A percentile compares a stretch with the other conserved stretches of the same genome.
These are phyloP conservation scores for Abscondita cerata DNA, from an alignment of 2,888 invertebrate genomes.

Conservation along the genomic window DNA sequence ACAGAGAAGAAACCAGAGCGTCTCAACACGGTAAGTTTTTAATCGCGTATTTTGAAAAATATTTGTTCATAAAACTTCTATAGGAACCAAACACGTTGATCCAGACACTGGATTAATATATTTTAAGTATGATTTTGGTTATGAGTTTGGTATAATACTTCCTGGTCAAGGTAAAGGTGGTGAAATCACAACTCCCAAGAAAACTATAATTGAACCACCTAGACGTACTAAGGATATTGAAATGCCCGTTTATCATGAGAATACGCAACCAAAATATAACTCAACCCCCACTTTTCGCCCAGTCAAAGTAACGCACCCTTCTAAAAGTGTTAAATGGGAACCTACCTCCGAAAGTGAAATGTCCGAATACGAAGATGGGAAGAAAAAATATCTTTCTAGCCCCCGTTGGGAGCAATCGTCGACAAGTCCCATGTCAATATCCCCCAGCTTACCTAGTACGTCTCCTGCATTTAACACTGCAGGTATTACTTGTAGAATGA, in stretches of 20 bases:
- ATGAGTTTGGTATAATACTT: conserved; percentile 77
- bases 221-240: conserved; percentile 67
- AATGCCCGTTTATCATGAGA: conserved; percentile 73
- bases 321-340: conserved; percentile 66
- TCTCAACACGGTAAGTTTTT: conserved; percentile 71
- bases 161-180: conserved; percentile 69
- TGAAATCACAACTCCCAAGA: conserved; percentile 57
- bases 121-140: conserved; percentile 84
- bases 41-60: background rate
- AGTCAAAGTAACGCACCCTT: conserved; percentile 54
- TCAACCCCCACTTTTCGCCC: conserved; percentile 55
- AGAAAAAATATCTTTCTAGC: conserved; percentile 55
- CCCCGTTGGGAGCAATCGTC: conserved; percentile 60
- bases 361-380: conserved; percentile 63
- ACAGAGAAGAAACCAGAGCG: conserved; percentile 73
- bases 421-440: conserved; percentile 65
- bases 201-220: conserved; percentile 61
- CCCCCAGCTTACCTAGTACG: conserved; percentile 66
- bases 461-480: conserved; percentile 61
- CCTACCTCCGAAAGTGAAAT: conserved; percentile 69
- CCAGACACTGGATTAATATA: conserved; percentile 79
- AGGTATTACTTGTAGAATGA: conserved; percentile 35
- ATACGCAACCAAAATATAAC: conserved; percentile 50
- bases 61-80: background rate
- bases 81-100: conserved; percentile 78